phyloP scores from a whole-genome alignment of 2,888 invertebrate genomes.

The Lochmaea crataegi region DNA sequence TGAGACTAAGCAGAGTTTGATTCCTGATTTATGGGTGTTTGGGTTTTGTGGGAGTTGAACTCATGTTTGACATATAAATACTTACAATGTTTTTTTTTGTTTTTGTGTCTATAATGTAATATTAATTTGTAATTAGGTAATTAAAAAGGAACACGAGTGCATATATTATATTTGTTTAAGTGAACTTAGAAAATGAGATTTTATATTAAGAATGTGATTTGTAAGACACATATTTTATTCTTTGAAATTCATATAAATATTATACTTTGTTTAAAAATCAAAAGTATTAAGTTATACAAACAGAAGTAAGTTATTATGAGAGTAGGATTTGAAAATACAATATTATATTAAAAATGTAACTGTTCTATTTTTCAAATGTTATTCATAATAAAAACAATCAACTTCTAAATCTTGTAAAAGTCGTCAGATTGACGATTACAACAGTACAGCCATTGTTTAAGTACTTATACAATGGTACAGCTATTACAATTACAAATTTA shows the following conservation, averaged over 20 bases:
- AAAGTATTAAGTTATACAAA: background rate
- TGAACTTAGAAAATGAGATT: constrained; percentile 11
- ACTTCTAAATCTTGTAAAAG: too few relatives aligned
- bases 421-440: too few relatives aligned
- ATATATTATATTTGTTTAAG: constrained; percentile 17
- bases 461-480: too few relatives aligned
- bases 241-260: background rate
- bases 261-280: background rate
- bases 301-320: background rate
- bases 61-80: constrained; percentile 7
- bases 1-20: constrained; percentile 21
- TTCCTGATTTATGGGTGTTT: constrained; percentile 7
- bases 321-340: background rate
- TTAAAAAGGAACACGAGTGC: constrained; percentile 17
- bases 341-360: too few relatives aligned
- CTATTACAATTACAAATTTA: too few relatives aligned
- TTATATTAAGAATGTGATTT: constrained; percentile 12
- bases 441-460: too few relatives aligned
- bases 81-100: constrained; percentile 18
- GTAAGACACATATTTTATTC: background rate
- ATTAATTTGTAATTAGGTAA: constrained; percentile 23
- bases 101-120: constrained; percentile 20
- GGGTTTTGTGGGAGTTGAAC: background rate
- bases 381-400: too few relatives aligned
- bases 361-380: too few relatives aligned